These are phyloP conservation scores for Plebejus argus DNA, from an alignment of 2,888 invertebrate species.

Conservation along the genomic window DNA sequence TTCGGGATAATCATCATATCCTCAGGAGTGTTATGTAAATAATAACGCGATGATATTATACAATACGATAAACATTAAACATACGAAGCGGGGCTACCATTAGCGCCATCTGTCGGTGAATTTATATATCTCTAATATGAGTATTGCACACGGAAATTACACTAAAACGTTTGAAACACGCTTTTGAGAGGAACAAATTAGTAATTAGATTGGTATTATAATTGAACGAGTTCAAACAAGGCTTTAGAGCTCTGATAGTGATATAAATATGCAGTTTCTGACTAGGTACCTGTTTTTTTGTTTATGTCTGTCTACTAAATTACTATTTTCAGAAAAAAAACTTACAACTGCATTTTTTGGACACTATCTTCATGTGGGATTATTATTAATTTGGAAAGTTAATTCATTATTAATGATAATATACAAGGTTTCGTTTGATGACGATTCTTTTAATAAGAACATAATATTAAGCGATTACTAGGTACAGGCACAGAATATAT, in stretches of 20 bases:
- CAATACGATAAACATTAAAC: constrained; percentile 25
- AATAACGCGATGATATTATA: constrained; percentile 2
- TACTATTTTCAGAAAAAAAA: no score
- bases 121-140: constrained; percentile 78
- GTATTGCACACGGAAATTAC: constrained; percentile 72
- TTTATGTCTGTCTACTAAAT: no score
- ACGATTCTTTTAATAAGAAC: no score
- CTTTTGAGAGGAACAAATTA: constrained; percentile 48
- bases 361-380: no score
- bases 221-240: not conserved
- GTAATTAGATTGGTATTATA: not conserved
- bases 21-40: constrained; percentile 14
- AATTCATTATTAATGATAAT: no score
- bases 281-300: no score
- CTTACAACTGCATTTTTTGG: no score
- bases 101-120: constrained; percentile 75
- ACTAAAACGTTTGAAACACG: constrained; percentile 65
- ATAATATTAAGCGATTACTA: no score
- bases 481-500: no score
- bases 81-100: constrained; percentile 58
- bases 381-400: no score
- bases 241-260: not conserved
- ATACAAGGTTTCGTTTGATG: no score
- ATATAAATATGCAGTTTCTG: not conserved
- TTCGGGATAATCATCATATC: constrained; percentile 3